Conservation (phyloP, 2,113 vertebrate genomes). For the Equus quagga region DNA sequence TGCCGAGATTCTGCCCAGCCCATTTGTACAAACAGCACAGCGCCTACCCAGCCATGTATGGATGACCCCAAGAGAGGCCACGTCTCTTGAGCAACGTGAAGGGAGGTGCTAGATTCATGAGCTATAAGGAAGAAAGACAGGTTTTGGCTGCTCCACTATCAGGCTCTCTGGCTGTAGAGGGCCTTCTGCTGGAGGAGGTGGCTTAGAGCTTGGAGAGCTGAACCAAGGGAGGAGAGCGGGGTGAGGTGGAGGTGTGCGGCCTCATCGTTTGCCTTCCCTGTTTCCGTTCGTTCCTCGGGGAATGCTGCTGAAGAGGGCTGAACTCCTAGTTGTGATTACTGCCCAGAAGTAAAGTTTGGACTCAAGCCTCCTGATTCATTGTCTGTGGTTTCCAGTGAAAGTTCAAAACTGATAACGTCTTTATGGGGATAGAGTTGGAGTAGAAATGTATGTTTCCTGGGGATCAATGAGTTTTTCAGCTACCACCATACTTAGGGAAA, state of each 20-base stretch:
- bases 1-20: not conserved
- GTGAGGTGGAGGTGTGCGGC: not conserved
- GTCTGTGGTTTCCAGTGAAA: slow-evolving; percentile 57
- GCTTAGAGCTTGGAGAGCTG: not conserved
- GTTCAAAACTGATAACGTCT: slow-evolving; percentile 1
- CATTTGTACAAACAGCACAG: not conserved
- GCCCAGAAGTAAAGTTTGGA: slow-evolving; percentile 42
- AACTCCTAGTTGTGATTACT: not conserved
- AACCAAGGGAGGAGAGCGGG: not conserved
- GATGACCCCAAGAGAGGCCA: not conserved
- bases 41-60: not conserved
- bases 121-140: not conserved
- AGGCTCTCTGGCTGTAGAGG: not conserved
- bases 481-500: not conserved
- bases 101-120: not conserved
- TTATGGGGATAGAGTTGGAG: not conserved
- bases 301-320: not conserved
- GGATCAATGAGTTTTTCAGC: not conserved
- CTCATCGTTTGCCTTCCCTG: not conserved
- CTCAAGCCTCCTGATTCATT: slow-evolving; percentile 9
- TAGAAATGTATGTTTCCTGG: slow-evolving; percentile 42
- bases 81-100: not conserved
- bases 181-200: not conserved
- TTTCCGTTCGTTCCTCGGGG: slow-evolving; percentile 37
- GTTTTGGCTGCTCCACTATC: not conserved